Conservation (phyloP, 2,888 invertebrate genomes). For the Thalpophila matura region DNA sequence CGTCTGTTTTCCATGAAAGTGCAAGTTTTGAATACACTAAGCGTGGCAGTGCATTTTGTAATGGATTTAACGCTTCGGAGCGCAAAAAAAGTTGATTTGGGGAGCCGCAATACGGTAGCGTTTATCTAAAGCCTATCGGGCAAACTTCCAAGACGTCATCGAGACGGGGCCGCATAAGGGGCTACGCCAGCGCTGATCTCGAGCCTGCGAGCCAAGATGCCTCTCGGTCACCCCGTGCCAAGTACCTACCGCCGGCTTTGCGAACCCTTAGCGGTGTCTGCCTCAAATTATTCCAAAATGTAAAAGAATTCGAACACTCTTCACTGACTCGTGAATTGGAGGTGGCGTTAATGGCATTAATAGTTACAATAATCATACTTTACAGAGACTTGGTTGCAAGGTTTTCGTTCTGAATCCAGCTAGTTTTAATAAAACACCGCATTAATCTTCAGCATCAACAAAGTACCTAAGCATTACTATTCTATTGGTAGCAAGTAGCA, state of each 20-base stretch:
- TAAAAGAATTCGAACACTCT: slow-evolving; percentile 31
- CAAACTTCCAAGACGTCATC: slow-evolving; percentile 84
- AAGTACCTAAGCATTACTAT: slow-evolving; percentile 6
- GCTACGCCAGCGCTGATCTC: slow-evolving; percentile 72
- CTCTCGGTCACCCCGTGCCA: slow-evolving; percentile 76
- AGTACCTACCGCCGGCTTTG: slow-evolving; percentile 68
- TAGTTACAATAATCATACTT: slow-evolving; percentile 7
- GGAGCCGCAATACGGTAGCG: slow-evolving; percentile 77
- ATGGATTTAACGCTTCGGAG: slow-evolving; percentile 24
- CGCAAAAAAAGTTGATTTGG: slow-evolving; percentile 52
- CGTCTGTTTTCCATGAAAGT: slow-evolving; percentile 50
- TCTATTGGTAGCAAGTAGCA: slow-evolving; percentile 31
- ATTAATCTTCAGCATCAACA: slow-evolving; percentile 23
- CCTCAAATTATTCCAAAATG: slow-evolving; percentile 46
- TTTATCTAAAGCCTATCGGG: slow-evolving; percentile 84
- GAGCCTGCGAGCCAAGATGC: slow-evolving; percentile 73
- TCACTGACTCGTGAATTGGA: slow-evolving; percentile 27
- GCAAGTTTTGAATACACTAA: slow-evolving; percentile 46
- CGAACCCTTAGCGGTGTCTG: slow-evolving; percentile 56
- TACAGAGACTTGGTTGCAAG: not conserved
- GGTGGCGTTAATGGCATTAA: slow-evolving; percentile 15
- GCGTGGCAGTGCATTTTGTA: slow-evolving; percentile 37
- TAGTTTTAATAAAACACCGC: slow-evolving; percentile 14
- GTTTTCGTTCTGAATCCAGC: slow-evolving; percentile 4
- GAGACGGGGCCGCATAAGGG: slow-evolving; percentile 68